Evolutionary conservation across 92 coral and sea anemone species (phyloP), one percentile per base, ranked within the genome.

Genomic region (Palythoa heliodiscus): DNA sequence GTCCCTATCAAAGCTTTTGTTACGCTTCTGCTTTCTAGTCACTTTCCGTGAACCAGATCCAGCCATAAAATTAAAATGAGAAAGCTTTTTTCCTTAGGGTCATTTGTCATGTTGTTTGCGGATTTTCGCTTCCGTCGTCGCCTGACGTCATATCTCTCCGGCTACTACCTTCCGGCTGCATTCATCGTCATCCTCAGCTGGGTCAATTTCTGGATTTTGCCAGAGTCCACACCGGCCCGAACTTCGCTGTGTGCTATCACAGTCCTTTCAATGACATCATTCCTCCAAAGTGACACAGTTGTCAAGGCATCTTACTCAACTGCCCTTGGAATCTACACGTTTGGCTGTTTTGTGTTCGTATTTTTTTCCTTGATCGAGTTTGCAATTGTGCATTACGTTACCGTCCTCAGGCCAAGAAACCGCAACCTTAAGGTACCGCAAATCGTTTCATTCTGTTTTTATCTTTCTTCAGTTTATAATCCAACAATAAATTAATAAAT

Each of bases 111-210:
- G 9, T 20, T 84, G 25, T 58, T 84, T 17, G 87, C 87, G 54
- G 78, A 72, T n/a, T 72, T 84, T 52, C 73, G 70, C 20, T 84
- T 84, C 48, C 69, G 52, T 15, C 87, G 72, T 23, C 77, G 72
- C 4, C 5, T 84, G n/a, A 38, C 52, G 55, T 84, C 70, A 76
- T 60, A 72, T 35, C 54, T 84, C 13, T 72, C 78, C 19, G 81
- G 87, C 12, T 19, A 84, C 15, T 84, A 84, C 73, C 70, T 84
- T 3, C 87, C 87, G 5, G 80, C 87, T 0, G 82, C 82, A 54
- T 84, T 84, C 35, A 84, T 84, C 70, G 87, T 84, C 82, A 25
- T 84, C 19, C 69, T 77, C 73, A 84, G 87, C 39, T 84, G 87
- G 87, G 72, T 84, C 39, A 72, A 75, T 61, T 84, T 84, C 60